Conservation (phyloP, 2,888 invertebrate genomes). For the Agapostemon virescens region DNA sequence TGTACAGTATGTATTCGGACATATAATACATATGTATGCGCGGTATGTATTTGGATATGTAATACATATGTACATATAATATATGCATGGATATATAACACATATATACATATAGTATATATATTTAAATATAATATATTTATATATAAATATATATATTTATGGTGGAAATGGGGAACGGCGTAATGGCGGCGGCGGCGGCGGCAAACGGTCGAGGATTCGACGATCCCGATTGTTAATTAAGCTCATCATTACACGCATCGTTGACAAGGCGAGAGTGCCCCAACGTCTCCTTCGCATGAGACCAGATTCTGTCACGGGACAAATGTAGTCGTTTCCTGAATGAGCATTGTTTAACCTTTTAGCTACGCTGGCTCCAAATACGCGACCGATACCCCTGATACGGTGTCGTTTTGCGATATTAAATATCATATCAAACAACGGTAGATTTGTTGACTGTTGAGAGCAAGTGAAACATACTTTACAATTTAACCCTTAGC, state of each 20-base stretch:
- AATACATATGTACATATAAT: too few species aligned
- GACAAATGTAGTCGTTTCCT: not conserved
- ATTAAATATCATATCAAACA: too few species aligned
- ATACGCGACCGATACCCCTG: too few species aligned
- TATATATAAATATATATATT: not conserved
- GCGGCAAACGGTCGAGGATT: conserved; percentile 32
- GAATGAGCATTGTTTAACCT: not conserved
- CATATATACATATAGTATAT: too few species aligned
- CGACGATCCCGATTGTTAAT: conserved; percentile 29
- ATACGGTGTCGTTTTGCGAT: not conserved
- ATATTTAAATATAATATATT: not conserved
- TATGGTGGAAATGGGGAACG: conserved; percentile 8
- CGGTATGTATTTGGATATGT: too few species aligned
- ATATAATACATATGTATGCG: too few species aligned
- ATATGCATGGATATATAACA: too few species aligned
- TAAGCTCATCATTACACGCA: conserved; percentile 21
- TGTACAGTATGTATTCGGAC: too few species aligned
- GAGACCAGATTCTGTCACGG: not conserved
- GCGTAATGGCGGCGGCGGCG: conserved; percentile 13
- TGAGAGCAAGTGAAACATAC: too few species aligned
- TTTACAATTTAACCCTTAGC: too few species aligned
- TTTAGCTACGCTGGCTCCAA: not conserved
- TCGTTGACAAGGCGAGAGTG: conserved; percentile 8
- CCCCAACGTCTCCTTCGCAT: not conserved
- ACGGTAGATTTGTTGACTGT: too few species aligned